Conservation (phyloP, 2,113 vertebrate genomes). For the Neolamprologus tretocephalus region DNA sequence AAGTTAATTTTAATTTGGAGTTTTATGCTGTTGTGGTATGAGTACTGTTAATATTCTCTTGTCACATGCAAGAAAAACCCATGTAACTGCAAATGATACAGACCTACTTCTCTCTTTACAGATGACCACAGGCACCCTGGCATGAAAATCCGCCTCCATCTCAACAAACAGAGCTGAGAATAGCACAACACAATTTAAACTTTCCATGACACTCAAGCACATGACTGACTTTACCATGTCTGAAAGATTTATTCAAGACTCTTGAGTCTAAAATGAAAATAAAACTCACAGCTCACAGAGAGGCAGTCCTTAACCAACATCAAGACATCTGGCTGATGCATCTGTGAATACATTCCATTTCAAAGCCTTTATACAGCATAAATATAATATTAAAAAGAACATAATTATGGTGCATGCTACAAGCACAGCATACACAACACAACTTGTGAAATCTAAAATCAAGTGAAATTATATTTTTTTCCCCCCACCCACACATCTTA, state of each 20-base stretch:
- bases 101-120: conserved; percentile 91
- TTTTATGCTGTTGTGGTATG: neutral
- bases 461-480: neutral
- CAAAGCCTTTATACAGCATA: conserved; percentile 47
- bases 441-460: neutral
- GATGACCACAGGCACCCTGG: conserved; percentile 86
- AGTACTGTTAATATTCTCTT: neutral
- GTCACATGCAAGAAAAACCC: neutral
- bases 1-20: too few species aligned
- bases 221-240: neutral
- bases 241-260: neutral
- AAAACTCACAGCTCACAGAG: conserved; percentile 80
- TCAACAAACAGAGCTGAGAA: conserved; percentile 79
- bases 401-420: neutral
- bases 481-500: neutral
- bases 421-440: neutral
- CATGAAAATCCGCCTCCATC: conserved; percentile 90
- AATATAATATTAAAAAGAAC: neutral
- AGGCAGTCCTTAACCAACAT: conserved; percentile 87
- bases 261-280: neutral
- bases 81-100: neutral
- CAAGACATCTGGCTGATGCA: conserved; percentile 92
- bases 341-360: conserved; percentile 76
- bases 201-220: neutral
- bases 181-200: neutral